phyloP scores from a whole-genome alignment of 2,888 invertebrate species.

The Pachycephus smyrnensis region DNA sequence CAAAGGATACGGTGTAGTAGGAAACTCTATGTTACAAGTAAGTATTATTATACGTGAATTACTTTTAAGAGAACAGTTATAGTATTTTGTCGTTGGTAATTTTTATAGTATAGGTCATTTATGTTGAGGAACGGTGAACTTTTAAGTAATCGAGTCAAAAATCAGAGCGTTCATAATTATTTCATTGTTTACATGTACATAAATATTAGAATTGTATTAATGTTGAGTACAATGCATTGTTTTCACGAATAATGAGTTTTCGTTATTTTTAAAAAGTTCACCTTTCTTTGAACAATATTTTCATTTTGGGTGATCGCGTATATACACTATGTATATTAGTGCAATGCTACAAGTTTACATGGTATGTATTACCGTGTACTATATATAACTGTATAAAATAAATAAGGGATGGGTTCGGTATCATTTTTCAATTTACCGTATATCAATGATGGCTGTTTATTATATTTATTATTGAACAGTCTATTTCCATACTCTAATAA shows the following conservation, averaged over 20 bases:
- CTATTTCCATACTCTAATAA: too few species aligned
- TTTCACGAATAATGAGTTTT: neutral
- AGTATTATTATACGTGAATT: neutral
- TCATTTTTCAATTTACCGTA: neutral
- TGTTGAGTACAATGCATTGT: neutral
- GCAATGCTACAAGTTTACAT: neutral
- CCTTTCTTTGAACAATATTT: neutral
- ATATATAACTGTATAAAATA: neutral
- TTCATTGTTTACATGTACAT: neutral
- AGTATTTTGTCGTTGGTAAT: neutral
- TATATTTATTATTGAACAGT: too few species aligned
- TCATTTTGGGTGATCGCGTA: neutral
- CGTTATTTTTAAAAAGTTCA: neutral
- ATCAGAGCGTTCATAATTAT: neutral
- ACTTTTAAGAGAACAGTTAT: neutral
- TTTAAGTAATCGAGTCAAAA: neutral
- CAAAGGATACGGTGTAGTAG: neutral
- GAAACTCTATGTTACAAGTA: neutral
- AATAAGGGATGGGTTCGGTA: neutral
- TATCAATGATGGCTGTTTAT: too few species aligned
- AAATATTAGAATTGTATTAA: neutral
- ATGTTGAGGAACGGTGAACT: neutral
- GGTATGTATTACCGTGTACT: neutral
- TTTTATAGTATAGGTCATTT: neutral
- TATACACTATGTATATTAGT: neutral